These are phyloP conservation scores for Volucella inanis DNA, from an alignment of 2,888 invertebrate genomes.

Conservation along the genomic window DNA sequence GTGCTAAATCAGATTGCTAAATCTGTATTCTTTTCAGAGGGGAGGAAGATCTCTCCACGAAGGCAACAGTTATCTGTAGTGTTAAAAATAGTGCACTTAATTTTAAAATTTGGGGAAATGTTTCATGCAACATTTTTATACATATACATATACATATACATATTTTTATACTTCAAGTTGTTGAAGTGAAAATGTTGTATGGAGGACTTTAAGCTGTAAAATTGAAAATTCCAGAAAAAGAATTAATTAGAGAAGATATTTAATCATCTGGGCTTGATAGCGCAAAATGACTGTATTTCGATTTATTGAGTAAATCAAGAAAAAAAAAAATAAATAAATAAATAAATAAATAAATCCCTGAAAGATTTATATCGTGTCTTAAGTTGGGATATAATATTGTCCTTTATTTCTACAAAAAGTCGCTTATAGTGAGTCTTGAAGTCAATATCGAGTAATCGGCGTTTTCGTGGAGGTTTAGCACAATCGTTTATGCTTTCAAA, in stretches of 20 bases:
- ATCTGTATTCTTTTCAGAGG: constrained; percentile 5
- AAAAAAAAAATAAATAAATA: no score
- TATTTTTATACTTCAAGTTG: constrained; percentile 9
- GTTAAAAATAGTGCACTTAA: neutral
- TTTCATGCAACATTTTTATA: constrained; percentile 14
- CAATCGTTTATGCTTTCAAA: no score
- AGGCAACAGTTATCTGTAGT: constrained; percentile 8
- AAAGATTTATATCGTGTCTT: no score
- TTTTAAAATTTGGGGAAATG: constrained; percentile 22
- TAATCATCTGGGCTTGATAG: no score
- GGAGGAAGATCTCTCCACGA: neutral
- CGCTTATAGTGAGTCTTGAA: constrained; percentile 22
- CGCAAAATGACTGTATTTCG: no score
- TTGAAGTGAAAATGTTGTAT: no score
- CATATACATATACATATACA: constrained; percentile 9
- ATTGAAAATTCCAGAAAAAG: constrained; percentile 10
- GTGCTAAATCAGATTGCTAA: neutral
- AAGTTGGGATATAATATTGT: constrained; percentile 12
- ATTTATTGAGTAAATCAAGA: no score
- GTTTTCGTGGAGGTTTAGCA: constrained; percentile 29
- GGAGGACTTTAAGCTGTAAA: no score
- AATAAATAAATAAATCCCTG: no score
- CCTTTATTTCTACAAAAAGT: constrained; percentile 31
- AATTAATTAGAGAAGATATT: no score
- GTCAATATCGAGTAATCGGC: constrained; percentile 28